Base-by-base conservation (phyloP, 2,888 invertebrate species). In the Eupithecia centaureata region DNA sequence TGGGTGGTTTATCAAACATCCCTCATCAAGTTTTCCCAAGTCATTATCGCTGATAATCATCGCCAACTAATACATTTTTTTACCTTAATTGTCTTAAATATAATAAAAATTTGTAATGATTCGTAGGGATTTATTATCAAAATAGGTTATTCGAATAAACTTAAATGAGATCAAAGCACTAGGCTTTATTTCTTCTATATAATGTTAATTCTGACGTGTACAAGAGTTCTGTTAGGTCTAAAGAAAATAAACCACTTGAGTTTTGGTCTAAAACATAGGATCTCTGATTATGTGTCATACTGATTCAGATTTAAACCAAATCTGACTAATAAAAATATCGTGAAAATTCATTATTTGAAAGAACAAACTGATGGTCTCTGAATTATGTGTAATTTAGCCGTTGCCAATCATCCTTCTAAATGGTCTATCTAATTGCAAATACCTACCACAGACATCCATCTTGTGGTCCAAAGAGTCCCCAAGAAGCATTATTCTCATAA, bases 371-470 rank as follows among this genome's bases (percentile, higher is more conserved):
- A 15, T 28, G 28, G 30, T 54, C 54, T 28, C 2, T 18, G 18
- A 56, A 13, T 57, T 22, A 2, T 57, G 18, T 32, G 22, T 33
- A 57, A 32, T 32, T 28, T n/a, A 30, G n/a, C 10, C 10, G 27
- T 32, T 30, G 18, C 12, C 30, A 18, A 33, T 30, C 22, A 57
- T 57, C 1, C 22, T 57, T 57, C 12, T 57, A 57, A n/a, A 57
- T 12, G 32, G 12, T 30, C 3, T 32, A 22, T 32, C 32, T 57
- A 57, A 81, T 75, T 78, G 77, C 56, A 57, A 57, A 57, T 57
- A 32, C 30, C 5, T 57, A 57, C 57, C 57, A 57, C 57, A 57
- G 32, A 57, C 57, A 57, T 18, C 32, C 12, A 57, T 22, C 57
- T 57, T 57, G 57, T 57, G 57, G 57, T 57, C 57, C 18, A 57